Percentiles rank a stretch among this genome's conserved stretches.
Conservation (phyloP, 2,888 invertebrate species). For the Ophioninae sp. region DNA sequence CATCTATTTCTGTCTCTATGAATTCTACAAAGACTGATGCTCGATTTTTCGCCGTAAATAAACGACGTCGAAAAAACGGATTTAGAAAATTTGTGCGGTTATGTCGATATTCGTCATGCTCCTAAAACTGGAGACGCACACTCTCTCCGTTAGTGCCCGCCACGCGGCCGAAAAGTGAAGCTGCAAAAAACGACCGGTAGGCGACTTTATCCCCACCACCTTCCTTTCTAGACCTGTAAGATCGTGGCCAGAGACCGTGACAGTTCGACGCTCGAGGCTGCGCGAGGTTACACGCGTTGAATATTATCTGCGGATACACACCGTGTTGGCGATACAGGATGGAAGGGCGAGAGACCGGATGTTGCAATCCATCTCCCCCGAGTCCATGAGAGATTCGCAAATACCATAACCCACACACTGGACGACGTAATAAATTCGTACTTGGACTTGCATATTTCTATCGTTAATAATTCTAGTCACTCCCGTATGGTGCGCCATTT, state of each 20-base stretch:
- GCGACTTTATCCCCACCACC: background rate
- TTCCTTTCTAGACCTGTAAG: background rate
- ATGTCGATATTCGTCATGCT: too few relatives aligned
- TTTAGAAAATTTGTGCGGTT: too few relatives aligned
- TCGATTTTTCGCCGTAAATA: too few relatives aligned
- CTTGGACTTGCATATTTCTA: background rate
- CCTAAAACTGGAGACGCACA: too few relatives aligned
- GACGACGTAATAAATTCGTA: constrained; percentile 5
- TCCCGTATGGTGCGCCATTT: background rate
- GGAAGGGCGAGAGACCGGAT: constrained; percentile 12
- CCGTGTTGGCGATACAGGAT: constrained; percentile 14
- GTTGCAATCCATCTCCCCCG: constrained; percentile 3
- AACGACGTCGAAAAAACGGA: too few relatives aligned
- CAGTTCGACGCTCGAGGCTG: constrained; percentile 20
- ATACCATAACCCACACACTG: background rate
- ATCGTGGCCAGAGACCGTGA: constrained; percentile 10
- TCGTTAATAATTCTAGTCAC: constrained; percentile 22
- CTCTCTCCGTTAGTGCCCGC: too few relatives aligned
- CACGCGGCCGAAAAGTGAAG: too few relatives aligned
- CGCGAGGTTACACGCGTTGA: constrained; percentile 6
- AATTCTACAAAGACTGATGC: too few relatives aligned
- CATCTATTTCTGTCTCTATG: too few relatives aligned
- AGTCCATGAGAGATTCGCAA: background rate
- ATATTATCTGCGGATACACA: constrained; percentile 10
- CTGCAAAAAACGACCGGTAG: background rate